Evolutionary conservation across 2,797 vertebrate genomes (phyloP), one percentile per base, ranked within the genome.

Genomic region (Staurois parvus): DNA sequence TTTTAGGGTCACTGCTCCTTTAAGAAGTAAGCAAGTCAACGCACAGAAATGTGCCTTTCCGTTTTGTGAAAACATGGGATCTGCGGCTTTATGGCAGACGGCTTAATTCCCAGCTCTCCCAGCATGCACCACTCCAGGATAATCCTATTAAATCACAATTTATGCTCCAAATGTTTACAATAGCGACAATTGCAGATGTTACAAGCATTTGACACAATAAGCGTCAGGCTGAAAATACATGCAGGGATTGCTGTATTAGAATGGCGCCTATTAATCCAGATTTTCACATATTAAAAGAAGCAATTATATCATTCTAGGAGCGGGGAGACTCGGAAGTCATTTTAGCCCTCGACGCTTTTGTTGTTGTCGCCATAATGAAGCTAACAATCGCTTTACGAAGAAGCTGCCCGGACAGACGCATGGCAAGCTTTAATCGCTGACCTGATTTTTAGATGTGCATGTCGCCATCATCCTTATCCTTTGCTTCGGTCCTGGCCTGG

Each of bases 101-200:
- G 30, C 69, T 72, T 21, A 34, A 72, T 72, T 72, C 34, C 21
- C 52, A n/a, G 52, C 8, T 59, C 52, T 59, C 52, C 52, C 52
- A 59, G 52, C 52, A 59, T 59, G 52, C 52, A 59, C 52, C 52
- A 59, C 52, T 59, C 52, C 52, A 59, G 52, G 52, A 59, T 59
- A 59, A 59, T 59, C 52, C 52, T 59, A 59, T 59, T 59, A 59
- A 59, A 59, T 59, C 52, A 59, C 52, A 59, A 59, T 59, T 59
- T 59, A 59, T 59, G 52, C 52, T 59, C 52, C 52, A 59, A 59
- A 59, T 59, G 52, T 59, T 59, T 59, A 59, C 52, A 59, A 59
- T 59, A 59, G 52, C 52, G 52, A 59, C 52, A 59, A 59, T 59
- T 59, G 52, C 52, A 59, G 52, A 59, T 59, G 52, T 59, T 59